Percentiles rank a stretch among this genome's conserved stretches.
Conservation (phyloP, 2,888 invertebrate species). For the Pollenia griseotomentosa region DNA sequence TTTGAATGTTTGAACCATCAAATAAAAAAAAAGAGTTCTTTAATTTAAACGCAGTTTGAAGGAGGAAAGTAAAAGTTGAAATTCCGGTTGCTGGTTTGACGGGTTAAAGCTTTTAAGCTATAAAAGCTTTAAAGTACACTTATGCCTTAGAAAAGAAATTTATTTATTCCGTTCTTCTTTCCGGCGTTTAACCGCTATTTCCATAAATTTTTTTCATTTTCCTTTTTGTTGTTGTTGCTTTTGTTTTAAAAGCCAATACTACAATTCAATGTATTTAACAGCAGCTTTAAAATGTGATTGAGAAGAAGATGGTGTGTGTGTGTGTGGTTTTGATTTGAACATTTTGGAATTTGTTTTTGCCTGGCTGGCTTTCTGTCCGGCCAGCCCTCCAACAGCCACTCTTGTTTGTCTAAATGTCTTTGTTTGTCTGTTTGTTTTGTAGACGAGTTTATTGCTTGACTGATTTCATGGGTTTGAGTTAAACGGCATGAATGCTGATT, state of each 20-base stretch:
- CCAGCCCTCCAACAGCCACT: slow-evolving; percentile 20
- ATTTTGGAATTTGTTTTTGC: slow-evolving; percentile 64
- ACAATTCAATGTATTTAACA: slow-evolving; percentile 61
- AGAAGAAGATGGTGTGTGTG: slow-evolving; percentile 24
- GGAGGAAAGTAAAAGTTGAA: too few relatives aligned
- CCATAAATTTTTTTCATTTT: neutral
- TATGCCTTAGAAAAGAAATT: neutral
- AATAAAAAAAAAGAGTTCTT: neutral
- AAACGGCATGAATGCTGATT: slow-evolving; percentile 57
- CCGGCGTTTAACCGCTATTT: slow-evolving; percentile 26
- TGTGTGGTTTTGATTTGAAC: slow-evolving; percentile 73
- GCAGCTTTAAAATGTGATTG: slow-evolving; percentile 10
- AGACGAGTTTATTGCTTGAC: slow-evolving; percentile 42
- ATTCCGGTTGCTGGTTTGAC: neutral
- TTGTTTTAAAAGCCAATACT: slow-evolving; percentile 64
- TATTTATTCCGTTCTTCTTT: neutral
- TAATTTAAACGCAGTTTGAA: neutral
- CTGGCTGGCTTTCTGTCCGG: slow-evolving; percentile 9
- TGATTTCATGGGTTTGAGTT: slow-evolving; percentile 49
- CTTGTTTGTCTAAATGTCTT: slow-evolving; percentile 4
- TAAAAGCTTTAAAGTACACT: neutral
- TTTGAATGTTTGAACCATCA: neutral
- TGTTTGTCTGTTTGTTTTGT: slow-evolving; percentile 35
- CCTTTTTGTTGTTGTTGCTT: slow-evolving; percentile 9
- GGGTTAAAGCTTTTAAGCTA: neutral